Conservation (phyloP, 2,888 invertebrate genomes). For the Cataglyphis livida region DNA sequence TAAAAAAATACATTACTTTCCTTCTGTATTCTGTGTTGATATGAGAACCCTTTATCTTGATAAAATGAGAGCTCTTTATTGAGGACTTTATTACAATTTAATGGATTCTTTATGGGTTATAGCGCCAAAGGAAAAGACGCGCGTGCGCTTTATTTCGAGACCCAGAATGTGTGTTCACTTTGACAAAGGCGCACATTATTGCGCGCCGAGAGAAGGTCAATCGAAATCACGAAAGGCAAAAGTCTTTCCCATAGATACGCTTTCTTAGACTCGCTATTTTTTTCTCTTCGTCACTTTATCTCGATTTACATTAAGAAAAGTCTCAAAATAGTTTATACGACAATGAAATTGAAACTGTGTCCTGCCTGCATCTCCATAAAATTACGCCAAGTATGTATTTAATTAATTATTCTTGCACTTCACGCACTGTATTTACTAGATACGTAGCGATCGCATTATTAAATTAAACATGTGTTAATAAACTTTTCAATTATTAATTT, state of each 20-base stretch:
- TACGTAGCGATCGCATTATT: background rate
- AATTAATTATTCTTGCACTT: constrained; percentile 25
- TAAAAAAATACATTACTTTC: background rate
- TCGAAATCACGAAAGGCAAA: constrained; percentile 32
- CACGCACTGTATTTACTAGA: background rate
- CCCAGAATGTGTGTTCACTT: background rate
- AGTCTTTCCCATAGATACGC: constrained; percentile 27
- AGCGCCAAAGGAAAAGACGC: background rate
- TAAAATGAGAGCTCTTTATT: background rate
- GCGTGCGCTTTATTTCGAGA: constrained; percentile 10
- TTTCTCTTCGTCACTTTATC: constrained; percentile 3
- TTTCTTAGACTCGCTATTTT: constrained; percentile 35
- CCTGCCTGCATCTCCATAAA: background rate
- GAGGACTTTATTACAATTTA: background rate
- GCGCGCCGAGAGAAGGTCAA: constrained; percentile 25
- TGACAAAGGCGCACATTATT: constrained; percentile 33
- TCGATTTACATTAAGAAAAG: constrained; percentile 34
- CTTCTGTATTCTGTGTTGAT: background rate
- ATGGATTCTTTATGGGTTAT: background rate
- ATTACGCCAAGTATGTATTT: constrained; percentile 21
- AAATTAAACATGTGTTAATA: constrained; percentile 14
- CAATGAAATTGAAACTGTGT: constrained; percentile 26
- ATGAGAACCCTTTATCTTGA: background rate
- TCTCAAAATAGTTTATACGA: constrained; percentile 21
- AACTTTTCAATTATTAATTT: background rate